phyloP scores from a whole-genome alignment of 2,113 vertebrate genomes.

The Cottus gobio region DNA sequence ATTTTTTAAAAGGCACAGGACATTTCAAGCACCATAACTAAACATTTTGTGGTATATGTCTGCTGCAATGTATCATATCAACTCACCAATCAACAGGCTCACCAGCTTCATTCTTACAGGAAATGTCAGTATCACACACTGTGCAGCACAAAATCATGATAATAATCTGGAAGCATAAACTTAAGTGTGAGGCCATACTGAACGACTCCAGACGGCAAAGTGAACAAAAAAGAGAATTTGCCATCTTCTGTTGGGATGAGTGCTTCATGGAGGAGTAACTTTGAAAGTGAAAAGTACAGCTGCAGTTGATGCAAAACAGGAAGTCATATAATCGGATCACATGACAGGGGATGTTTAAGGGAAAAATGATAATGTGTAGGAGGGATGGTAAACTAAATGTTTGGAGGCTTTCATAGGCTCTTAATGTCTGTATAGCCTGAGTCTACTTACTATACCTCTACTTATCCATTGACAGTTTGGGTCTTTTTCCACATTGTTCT shows the following conservation, averaged over 20 bases:
- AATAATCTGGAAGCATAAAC: slow-evolving; percentile 19
- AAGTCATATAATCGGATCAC: slow-evolving; percentile 69
- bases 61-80: not conserved
- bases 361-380: too few relatives aligned
- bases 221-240: slow-evolving; percentile 30
- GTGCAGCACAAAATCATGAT: slow-evolving; percentile 19
- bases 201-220: not conserved
- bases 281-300: slow-evolving; percentile 50
- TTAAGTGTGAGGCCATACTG: slow-evolving; percentile 36
- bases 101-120: slow-evolving; percentile 90
- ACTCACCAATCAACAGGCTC: slow-evolving; percentile 94
- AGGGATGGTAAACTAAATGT: not conserved
- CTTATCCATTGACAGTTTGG: not conserved
- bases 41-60: fast-evolving
- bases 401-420: not conserved
- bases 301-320: slow-evolving; percentile 67
- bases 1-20: not conserved
- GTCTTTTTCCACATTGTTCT: not conserved
- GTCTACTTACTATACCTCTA: not conserved
- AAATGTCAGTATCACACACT: slow-evolving; percentile 72
- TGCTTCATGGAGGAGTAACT: slow-evolving; percentile 13
- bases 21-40: not conserved
- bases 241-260: not conserved
- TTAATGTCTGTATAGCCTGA: not conserved
- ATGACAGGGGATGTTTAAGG: slow-evolving; percentile 51